Percentiles rank a stretch among this genome's conserved stretches.
Conservation (phyloP, 2,113 vertebrate species). For the Psophia crepitans region DNA sequence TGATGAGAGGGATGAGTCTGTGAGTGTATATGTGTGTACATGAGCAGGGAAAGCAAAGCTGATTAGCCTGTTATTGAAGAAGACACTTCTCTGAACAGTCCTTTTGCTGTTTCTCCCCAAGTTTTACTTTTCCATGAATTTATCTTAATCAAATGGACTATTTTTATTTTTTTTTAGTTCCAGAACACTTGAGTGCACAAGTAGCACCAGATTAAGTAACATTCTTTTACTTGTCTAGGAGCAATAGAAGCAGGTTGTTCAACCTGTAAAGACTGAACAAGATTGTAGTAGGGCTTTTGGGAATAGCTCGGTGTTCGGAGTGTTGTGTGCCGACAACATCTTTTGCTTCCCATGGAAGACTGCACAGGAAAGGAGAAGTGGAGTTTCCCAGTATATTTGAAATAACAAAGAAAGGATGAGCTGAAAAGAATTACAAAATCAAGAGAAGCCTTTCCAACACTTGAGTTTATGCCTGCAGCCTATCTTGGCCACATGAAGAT, state of each 20-base stretch:
- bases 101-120: background rate
- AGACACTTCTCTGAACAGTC: background rate
- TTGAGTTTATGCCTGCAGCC: background rate
- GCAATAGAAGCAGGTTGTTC: background rate
- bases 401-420: background rate
- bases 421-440: background rate
- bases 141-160: background rate
- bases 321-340: background rate
- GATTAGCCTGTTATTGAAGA: background rate
- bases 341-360: background rate
- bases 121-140: background rate
- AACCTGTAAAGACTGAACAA: background rate
- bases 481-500: background rate
- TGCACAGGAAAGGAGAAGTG: background rate
- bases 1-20: background rate
- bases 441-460: background rate
- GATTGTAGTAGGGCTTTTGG: background rate
- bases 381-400: background rate
- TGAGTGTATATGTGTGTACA: background rate
- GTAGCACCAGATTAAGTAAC: background rate
- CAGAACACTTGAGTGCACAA: background rate
- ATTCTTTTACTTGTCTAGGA: background rate
- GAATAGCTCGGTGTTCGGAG: background rate
- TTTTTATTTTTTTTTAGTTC: background rate
- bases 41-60: background rate